Evolutionary conservation across 2,113 vertebrate species (phyloP).

Genomic region (Acrocephalus kingi): DNA sequence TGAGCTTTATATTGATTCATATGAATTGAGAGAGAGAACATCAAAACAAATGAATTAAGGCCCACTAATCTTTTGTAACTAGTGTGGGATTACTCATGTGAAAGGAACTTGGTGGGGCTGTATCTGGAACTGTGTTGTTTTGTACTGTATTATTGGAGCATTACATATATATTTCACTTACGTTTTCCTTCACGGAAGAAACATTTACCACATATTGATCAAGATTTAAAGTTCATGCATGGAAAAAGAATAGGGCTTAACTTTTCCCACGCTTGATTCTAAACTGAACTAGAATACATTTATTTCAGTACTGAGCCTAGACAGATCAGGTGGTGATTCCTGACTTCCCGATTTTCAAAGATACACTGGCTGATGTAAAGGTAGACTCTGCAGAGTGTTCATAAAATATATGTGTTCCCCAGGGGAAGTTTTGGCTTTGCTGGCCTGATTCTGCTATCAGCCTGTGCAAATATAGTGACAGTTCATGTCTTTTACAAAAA

Average conservation of each 20-base stretch:
- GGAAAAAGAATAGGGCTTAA: background rate
- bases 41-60: background rate
- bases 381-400: background rate
- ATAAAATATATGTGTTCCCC: background rate
- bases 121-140: background rate
- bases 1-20: background rate
- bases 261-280: background rate
- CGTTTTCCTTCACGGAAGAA: background rate
- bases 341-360: background rate
- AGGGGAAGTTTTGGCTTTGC: background rate
- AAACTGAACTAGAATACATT: background rate
- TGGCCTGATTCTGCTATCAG: background rate
- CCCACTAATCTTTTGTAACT: background rate
- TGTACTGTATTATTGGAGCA: background rate
- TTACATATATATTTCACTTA: background rate
- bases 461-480: background rate
- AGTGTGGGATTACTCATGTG: background rate
- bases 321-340: background rate
- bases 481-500: background rate
- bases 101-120: background rate
- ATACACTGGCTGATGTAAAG: rapidly evolving
- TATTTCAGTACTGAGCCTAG: background rate
- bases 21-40: background rate
- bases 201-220: background rate
- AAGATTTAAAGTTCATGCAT: background rate